phyloP scores from a whole-genome alignment of 2,113 vertebrate genomes.

The Lagopus leucura region DNA sequence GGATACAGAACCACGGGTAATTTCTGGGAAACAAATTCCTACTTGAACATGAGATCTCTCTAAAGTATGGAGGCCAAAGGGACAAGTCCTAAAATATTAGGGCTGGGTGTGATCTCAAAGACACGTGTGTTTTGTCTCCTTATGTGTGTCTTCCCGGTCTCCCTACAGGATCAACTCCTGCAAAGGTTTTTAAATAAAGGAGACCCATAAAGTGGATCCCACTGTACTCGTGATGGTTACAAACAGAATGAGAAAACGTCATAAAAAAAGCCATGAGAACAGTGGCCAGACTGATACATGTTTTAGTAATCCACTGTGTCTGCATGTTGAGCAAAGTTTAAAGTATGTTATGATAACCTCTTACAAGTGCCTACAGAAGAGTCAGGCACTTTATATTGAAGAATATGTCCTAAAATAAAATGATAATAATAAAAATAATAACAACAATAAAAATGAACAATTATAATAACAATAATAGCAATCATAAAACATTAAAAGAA shows the following conservation, averaged over 20 bases:
- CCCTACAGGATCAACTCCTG: neutral
- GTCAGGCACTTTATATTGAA: neutral
- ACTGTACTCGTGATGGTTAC: neutral
- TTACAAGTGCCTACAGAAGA: neutral
- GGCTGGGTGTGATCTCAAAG: neutral
- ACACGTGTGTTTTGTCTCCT: neutral
- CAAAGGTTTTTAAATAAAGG: neutral
- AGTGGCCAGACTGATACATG: neutral
- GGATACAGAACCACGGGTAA: accelerated
- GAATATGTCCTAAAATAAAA: neutral
- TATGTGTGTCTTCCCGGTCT: neutral
- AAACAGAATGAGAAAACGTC: neutral
- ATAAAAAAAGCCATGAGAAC: neutral
- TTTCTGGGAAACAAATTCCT: neutral
- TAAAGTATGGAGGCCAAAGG: neutral
- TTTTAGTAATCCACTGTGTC: neutral
- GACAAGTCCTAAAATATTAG: neutral
- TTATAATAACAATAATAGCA: neutral
- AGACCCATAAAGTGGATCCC: neutral
- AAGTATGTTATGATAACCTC: neutral
- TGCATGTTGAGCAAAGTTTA: neutral
- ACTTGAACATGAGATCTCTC: neutral
- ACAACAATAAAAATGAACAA: no score
- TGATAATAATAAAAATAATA: neutral
- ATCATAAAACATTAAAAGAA: no score